A percentile compares a stretch with the other conserved stretches of the same genome.
Conservation (phyloP, 2,888 invertebrate genomes). For the Parthenolecanium corni region DNA sequence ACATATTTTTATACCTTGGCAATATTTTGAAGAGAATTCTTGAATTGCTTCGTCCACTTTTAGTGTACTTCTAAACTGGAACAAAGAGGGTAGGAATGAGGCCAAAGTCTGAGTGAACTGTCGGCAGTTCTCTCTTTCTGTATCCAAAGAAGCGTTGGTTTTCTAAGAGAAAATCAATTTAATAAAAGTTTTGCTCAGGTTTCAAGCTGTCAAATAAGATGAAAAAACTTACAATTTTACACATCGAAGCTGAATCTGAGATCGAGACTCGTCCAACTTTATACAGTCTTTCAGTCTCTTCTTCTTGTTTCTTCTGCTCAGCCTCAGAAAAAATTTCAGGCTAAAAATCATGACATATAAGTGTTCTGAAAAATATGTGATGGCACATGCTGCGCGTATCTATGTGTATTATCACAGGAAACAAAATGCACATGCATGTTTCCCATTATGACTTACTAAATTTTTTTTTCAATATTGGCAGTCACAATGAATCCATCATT, state of each 20-base stretch:
- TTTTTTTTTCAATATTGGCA: neutral
- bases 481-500: neutral
- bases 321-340: slow-evolving; percentile 12
- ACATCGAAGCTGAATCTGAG: neutral
- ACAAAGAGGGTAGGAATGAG: slow-evolving; percentile 57
- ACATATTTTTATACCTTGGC: slow-evolving; percentile 51
- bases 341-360: neutral
- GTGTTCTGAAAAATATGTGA: no score
- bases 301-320: slow-evolving; percentile 37
- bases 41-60: slow-evolving; percentile 80
- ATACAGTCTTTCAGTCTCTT: slow-evolving; percentile 42
- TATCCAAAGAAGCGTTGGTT: slow-evolving; percentile 41
- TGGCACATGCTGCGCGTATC: no score
- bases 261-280: slow-evolving; percentile 35
- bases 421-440: no score
- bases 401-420: no score
- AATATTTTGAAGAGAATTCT: slow-evolving; percentile 82
- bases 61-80: slow-evolving; percentile 64
- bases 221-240: neutral
- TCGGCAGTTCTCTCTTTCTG: slow-evolving; percentile 74
- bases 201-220: neutral
- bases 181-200: neutral
- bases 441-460: no score
- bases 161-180: slow-evolving; percentile 4
- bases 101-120: slow-evolving; percentile 61